Evolutionary conservation across 2,113 vertebrate genomes (phyloP).

Genomic region (Vidua chalybeata): DNA sequence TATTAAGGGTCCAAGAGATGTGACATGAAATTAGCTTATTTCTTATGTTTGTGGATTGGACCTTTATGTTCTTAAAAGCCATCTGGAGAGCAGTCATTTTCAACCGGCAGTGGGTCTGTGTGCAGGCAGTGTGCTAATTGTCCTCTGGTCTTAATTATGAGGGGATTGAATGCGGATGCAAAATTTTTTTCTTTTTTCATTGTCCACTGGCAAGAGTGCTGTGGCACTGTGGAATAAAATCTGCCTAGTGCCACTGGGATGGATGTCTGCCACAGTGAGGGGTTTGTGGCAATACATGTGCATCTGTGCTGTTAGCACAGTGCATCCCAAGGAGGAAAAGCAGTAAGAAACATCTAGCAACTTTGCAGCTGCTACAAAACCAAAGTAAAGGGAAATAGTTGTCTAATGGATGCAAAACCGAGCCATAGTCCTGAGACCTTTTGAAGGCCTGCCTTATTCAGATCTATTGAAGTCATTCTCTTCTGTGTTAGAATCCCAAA

Average conservation of each 20-base stretch:
- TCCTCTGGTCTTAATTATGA: not conserved
- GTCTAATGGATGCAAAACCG: not conserved
- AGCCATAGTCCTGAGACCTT: not conserved
- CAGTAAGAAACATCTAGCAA: not conserved
- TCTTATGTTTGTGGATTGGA: no score
- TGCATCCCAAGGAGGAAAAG: not conserved
- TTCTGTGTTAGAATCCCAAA: not conserved
- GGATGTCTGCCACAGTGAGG: not conserved
- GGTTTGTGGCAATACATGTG: not conserved
- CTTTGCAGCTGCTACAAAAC: not conserved
- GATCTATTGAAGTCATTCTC: not conserved
- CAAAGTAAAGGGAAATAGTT: not conserved
- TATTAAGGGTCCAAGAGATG: no score
- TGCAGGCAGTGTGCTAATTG: not conserved
- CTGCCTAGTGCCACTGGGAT: fast-evolving
- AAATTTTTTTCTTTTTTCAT: not conserved
- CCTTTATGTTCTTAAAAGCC: no score
- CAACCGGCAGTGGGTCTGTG: fast-evolving
- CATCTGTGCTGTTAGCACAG: not conserved
- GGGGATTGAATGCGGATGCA: not conserved
- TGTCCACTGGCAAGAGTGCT: not conserved
- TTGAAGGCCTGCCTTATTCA: not conserved
- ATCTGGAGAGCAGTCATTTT: no score
- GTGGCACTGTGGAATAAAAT: not conserved
- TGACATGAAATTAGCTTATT: no score